Percentiles rank a stretch among this genome's conserved stretches.
phyloP scores from a whole-genome alignment of 2,797 vertebrate genomes.

The Chloroceryle amazona region DNA sequence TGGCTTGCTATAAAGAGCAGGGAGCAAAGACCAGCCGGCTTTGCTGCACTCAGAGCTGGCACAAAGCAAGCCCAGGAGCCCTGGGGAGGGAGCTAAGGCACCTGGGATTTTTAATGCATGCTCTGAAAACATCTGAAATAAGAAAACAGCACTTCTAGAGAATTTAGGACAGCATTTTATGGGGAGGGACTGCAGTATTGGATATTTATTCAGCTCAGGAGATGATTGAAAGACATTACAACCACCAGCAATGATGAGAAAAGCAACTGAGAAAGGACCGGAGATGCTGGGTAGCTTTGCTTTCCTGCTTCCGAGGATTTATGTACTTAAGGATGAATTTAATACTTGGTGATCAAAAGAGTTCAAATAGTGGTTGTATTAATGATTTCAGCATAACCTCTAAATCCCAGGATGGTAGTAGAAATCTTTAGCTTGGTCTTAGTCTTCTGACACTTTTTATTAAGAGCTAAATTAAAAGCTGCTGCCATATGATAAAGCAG shows the following conservation, averaged over 20 bases:
- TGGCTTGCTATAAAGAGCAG: background rate
- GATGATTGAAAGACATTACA: conserved; percentile 12
- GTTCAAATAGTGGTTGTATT: conserved; percentile 66
- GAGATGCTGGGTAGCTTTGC: background rate
- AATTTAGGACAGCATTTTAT: background rate
- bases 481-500: conserved; percentile 47
- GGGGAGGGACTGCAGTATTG: background rate
- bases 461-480: conserved; percentile 66
- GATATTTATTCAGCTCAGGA: background rate
- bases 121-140: background rate
- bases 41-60: background rate
- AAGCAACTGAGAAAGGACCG: background rate
- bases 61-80: background rate
- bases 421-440: conserved; percentile 64
- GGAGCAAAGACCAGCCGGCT: background rate
- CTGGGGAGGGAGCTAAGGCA: background rate
- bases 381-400: conserved; percentile 72
- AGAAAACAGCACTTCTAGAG: background rate
- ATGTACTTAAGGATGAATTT: conserved; percentile 63
- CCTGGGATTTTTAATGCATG: background rate
- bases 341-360: conserved; percentile 70
- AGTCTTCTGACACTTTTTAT: conserved; percentile 67
- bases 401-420: conserved; percentile 69
- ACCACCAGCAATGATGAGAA: conserved; percentile 4
- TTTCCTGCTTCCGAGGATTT: conserved; percentile 55